phyloP scores from a whole-genome alignment of 2,113 vertebrate genomes.

The Rhea pennata region DNA sequence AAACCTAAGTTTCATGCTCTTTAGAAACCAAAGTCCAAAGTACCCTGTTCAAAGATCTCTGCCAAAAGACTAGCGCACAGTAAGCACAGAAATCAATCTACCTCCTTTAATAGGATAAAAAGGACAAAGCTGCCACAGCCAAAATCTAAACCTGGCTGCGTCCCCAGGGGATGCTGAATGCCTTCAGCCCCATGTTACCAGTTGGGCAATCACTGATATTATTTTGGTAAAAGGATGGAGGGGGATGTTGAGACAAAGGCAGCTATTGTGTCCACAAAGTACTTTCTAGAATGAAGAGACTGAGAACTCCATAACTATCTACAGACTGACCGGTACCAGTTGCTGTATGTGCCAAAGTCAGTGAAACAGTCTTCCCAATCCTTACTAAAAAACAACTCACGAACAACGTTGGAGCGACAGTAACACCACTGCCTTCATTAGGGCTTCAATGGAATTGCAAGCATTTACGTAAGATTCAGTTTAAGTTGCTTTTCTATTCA shows the following conservation, averaged over 20 bases:
- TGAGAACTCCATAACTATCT: background rate
- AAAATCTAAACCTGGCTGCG: background rate
- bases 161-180: background rate
- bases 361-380: background rate
- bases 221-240: background rate
- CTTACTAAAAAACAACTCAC: background rate
- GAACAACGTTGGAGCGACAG: background rate
- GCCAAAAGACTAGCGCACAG: background rate
- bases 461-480: conserved; percentile 31
- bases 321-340: background rate
- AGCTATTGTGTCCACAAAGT: background rate
- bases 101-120: background rate
- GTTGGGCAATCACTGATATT: background rate
- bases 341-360: background rate
- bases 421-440: conserved; percentile 7
- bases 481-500: conserved; percentile 41
- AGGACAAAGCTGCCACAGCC: background rate
- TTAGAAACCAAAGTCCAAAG: conserved; percentile 20
- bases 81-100: background rate
- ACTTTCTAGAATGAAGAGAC: background rate
- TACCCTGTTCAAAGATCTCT: background rate
- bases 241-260: background rate
- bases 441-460: conserved; percentile 11
- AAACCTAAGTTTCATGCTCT: conserved; percentile 10
- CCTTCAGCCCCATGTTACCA: background rate